Percentiles rank a stretch among this genome's conserved stretches.
Conservation (phyloP, 2,888 invertebrate genomes). For the Linnaemya tessellans region DNA sequence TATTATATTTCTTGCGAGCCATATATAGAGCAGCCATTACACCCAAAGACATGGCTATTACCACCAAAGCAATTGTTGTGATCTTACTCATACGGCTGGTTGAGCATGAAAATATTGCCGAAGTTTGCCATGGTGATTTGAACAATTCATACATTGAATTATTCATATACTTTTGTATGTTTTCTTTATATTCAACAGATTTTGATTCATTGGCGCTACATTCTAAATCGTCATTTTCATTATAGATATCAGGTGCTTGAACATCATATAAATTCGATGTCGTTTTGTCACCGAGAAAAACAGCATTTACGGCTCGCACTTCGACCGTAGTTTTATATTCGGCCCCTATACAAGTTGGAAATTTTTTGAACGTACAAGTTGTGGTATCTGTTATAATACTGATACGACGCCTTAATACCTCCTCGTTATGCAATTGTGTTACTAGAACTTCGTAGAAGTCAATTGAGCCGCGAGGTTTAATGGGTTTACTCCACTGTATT, state of each 20-base stretch:
- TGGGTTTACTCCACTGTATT: constrained; percentile 84
- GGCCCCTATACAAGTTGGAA: constrained; percentile 74
- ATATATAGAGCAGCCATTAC: constrained; percentile 73
- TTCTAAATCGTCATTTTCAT: constrained; percentile 60
- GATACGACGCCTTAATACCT: constrained; percentile 72
- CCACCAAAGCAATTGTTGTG: constrained; percentile 72
- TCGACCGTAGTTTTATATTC: constrained; percentile 74
- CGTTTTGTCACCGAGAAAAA: constrained; percentile 53
- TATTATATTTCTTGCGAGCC: constrained; percentile 77
- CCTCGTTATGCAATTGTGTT: constrained; percentile 74
- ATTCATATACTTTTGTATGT: constrained; percentile 72
- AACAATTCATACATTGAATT: constrained; percentile 73
- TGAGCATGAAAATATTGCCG: constrained; percentile 73
- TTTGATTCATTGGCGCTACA: constrained; percentile 64
- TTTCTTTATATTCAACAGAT: not conserved
- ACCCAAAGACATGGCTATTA: constrained; percentile 70
- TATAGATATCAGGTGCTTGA: constrained; percentile 42
- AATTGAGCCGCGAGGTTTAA: constrained; percentile 84
- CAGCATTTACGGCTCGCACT: constrained; percentile 81
- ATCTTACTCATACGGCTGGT: constrained; percentile 73
- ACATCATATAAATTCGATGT: not conserved
- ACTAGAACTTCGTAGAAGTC: constrained; percentile 85
- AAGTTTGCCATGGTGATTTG: constrained; percentile 77
- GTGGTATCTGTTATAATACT: constrained; percentile 74
- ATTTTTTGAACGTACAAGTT: constrained; percentile 72